phyloP scores from a whole-genome alignment of 2,888 invertebrate genomes.

The Luperina nickerlii region DNA sequence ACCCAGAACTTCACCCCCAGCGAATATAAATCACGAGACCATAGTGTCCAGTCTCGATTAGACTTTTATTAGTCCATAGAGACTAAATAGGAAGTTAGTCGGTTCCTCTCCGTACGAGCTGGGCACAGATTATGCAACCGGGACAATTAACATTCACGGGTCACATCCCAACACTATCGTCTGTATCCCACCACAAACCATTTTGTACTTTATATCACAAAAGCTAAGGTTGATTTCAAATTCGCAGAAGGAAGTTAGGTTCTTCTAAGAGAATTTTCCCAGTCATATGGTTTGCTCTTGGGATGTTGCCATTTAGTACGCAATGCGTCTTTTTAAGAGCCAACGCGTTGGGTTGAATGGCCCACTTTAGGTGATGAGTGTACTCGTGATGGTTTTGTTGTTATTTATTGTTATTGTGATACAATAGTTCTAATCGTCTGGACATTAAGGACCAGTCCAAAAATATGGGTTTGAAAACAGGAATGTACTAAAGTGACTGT shows the following conservation, averaged over 20 bases:
- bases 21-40: slow-evolving; percentile 44
- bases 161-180: slow-evolving; percentile 39
- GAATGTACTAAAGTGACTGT: neutral
- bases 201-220: neutral
- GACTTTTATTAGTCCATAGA: slow-evolving; percentile 37
- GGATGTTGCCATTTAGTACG: slow-evolving; percentile 58
- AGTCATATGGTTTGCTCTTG: slow-evolving; percentile 47
- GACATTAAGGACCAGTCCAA: neutral
- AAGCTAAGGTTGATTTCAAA: neutral
- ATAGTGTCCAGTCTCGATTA: slow-evolving; percentile 40
- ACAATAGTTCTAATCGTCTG: no score
- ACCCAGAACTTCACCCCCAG: slow-evolving; percentile 8
- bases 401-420: neutral
- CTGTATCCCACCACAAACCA: neutral
- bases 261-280: slow-evolving; percentile 53
- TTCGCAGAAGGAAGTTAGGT: neutral
- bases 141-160: slow-evolving; percentile 39
- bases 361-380: slow-evolving; percentile 36
- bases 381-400: neutral
- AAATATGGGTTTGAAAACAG: neutral
- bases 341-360: slow-evolving; percentile 45
- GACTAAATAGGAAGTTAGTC: slow-evolving; percentile 48
- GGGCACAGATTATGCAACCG: slow-evolving; percentile 52
- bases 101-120: slow-evolving; percentile 15
- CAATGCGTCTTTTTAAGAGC: slow-evolving; percentile 59